phyloP scores from a whole-genome alignment of 2,888 invertebrate species.

The Tolmerus cingulatus region DNA sequence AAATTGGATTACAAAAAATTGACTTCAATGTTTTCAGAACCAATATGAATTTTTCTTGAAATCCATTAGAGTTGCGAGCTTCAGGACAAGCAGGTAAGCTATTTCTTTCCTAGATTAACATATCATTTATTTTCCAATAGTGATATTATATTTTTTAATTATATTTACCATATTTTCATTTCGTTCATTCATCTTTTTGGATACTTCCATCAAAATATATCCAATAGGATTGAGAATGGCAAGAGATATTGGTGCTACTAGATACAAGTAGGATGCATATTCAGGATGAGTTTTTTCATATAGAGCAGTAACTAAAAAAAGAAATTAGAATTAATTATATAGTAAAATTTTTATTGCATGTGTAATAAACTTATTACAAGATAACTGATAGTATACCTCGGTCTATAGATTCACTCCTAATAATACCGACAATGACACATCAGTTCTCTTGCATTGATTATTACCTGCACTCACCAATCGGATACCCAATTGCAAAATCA shows the following conservation, averaged over 20 bases:
- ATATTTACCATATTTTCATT: slow-evolving; percentile 54
- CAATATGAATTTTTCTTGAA: slow-evolving; percentile 56
- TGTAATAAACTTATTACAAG: background rate
- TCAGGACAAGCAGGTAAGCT: slow-evolving; percentile 57
- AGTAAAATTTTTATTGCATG: background rate
- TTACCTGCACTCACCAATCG: slow-evolving; percentile 71
- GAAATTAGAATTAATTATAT: background rate
- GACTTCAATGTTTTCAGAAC: slow-evolving; percentile 69
- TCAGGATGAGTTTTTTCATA: slow-evolving; percentile 88
- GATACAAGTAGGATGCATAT: slow-evolving; percentile 87
- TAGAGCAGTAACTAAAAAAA: slow-evolving; percentile 77
- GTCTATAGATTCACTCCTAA: background rate
- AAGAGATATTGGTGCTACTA: slow-evolving; percentile 93
- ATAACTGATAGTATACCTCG: slow-evolving; percentile 63
- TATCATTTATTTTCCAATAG: background rate
- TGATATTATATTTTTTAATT: background rate
- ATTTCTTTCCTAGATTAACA: slow-evolving; percentile 6
- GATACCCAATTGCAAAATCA: slow-evolving; percentile 96
- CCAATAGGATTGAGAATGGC: slow-evolving; percentile 92
- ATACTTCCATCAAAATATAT: slow-evolving; percentile 87
- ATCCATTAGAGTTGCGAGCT: slow-evolving; percentile 55
- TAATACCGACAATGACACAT: background rate
- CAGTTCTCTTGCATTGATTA: background rate
- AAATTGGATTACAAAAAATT: slow-evolving; percentile 85
- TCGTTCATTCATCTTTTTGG: slow-evolving; percentile 59